Conservation (phyloP, 2,888 invertebrate species). For the Cabera pusaria region DNA sequence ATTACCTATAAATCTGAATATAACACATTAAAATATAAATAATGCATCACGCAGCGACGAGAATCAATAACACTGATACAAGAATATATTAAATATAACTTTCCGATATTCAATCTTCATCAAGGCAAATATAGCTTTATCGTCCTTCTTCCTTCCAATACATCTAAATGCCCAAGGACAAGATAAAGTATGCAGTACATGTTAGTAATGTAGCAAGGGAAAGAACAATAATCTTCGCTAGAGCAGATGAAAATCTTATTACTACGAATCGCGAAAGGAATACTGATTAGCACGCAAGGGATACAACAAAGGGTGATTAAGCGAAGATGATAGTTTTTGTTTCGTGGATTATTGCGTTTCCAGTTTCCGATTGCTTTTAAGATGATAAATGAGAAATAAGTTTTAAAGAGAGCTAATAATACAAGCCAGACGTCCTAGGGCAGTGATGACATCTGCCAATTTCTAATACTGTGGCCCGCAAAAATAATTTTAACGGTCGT, state of each 20-base stretch:
- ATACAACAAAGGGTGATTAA: constrained; percentile 15
- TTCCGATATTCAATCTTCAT: constrained; percentile 15
- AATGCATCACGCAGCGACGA: no score
- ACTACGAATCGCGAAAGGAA: constrained; percentile 14
- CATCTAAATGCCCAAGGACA: constrained; percentile 10
- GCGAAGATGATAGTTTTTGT: constrained; percentile 10
- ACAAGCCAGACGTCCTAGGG: no score
- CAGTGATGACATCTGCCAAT: no score
- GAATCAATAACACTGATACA: no score
- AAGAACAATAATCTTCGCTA: constrained; percentile 22
- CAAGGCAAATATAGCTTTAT: constrained; percentile 6
- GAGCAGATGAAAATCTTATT: constrained; percentile 25
- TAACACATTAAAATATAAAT: no score
- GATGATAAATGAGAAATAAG: no score
- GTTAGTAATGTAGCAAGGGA: constrained; percentile 17
- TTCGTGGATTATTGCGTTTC: constrained; percentile 3
- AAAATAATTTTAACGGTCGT: no score
- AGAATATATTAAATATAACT: no score
- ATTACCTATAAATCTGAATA: no score
- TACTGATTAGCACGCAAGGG: constrained; percentile 18
- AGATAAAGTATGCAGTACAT: constrained; percentile 21
- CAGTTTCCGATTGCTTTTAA: constrained; percentile 1
- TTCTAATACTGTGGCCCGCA: no score
- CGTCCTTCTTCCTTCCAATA: constrained; percentile 6
- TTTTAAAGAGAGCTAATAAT: no score